Base-by-base conservation (phyloP, 2,113 vertebrate species). In the Dascyllus trimaculatus region DNA sequence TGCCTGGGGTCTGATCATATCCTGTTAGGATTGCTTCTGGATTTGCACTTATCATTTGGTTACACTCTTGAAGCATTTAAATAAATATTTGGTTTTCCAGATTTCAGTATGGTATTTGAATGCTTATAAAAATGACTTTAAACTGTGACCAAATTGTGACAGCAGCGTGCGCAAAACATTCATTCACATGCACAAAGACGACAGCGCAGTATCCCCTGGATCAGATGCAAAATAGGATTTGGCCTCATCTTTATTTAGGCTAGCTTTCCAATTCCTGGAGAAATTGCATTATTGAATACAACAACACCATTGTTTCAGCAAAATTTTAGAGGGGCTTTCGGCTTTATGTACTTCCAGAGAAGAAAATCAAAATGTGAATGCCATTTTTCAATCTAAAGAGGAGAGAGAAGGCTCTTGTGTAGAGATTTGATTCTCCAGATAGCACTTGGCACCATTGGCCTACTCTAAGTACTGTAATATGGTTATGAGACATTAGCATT, bases 401-500 rank as follows among this genome's bases (percentile, higher is more conserved):
- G 46, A 79, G 46, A 79, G 60, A 81, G 58, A 81, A 35, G 64
- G 62, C 81, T 80, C 63, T 75, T 69, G 74, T 76, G 72, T 54
- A 72, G 69, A 88, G 78, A 83, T 89, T 77, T 89, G 84, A 90
- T 87, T 90, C 85, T 89, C 64, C 83, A 81, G 89, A 92, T 85
- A 90, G 74, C 54, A 72, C 72, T 88, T 87, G 88, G 87, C 88
- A 79, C 57, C 19, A 17, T 77, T 69, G 68, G 35, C 68, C 63
- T 53, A n/a, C 82, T 84, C 79, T 78, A 70, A 90, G 88, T 68
- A 85, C 72, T 65, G 62, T 81, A 89, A 86, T 81, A 85, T 81
- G 80, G 80, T 89, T 89, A 88, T 76, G 81, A 88, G 84, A 78
- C 85, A 91, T 88, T 85, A 89, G 78, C 86, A 87, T 91, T 91